These are phyloP conservation scores for Oryzias woworae DNA, from an alignment of 2,113 vertebrate genomes.

Conservation along the genomic window DNA sequence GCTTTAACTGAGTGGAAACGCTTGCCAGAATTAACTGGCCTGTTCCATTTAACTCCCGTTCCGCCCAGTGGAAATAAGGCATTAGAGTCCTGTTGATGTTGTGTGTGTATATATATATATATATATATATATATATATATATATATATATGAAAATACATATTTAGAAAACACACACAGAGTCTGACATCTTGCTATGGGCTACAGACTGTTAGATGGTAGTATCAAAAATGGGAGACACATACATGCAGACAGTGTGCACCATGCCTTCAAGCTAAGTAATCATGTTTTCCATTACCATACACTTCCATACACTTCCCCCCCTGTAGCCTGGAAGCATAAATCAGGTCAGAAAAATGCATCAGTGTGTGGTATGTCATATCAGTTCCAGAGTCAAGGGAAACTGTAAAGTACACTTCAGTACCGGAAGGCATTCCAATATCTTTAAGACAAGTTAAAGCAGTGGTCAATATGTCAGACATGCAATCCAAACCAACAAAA, in stretches of 20 bases:
- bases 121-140: too few relatives aligned
- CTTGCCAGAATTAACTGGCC: too few relatives aligned
- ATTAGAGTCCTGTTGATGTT: too few relatives aligned
- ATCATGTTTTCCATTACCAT: constrained; percentile 53
- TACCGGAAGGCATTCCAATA: too few relatives aligned
- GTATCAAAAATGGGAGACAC: constrained; percentile 39
- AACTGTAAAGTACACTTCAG: constrained; percentile 11
- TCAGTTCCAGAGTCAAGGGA: constrained; percentile 22
- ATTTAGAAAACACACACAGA: too few relatives aligned
- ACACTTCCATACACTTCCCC: constrained; percentile 23
- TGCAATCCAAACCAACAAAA: background rate
- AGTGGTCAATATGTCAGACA: background rate
- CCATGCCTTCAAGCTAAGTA: constrained; percentile 23
- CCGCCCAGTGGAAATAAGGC: too few relatives aligned
- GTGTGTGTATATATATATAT: too few relatives aligned
- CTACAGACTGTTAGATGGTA: constrained; percentile 29
- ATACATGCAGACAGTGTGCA: constrained; percentile 20
- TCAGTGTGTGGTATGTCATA: constrained; percentile 40
- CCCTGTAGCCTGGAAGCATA: constrained; percentile 48
- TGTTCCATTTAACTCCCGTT: too few relatives aligned
- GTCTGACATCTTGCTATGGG: constrained; percentile 47
- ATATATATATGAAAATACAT: too few relatives aligned
- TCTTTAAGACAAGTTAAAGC: background rate
- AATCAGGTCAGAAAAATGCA: constrained; percentile 59
- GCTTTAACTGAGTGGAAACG: too few relatives aligned